Evolutionary conservation across 2,888 invertebrate species (phyloP), one percentile per base, ranked within the genome.

Genomic region (Palloptera scutellata): DNA sequence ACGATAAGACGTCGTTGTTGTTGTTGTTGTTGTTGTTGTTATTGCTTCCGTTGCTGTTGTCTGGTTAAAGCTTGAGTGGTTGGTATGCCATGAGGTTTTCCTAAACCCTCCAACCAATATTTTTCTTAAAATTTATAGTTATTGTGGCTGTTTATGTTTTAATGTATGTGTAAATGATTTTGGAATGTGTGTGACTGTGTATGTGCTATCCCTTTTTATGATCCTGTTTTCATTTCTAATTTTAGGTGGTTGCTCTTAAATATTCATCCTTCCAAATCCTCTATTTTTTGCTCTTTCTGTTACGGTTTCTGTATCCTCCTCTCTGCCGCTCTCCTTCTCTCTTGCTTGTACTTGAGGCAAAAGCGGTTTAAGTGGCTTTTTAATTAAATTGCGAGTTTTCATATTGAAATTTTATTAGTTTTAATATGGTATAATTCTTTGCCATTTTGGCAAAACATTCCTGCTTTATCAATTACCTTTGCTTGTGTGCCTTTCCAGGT

Each of bases 401-500:
- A 67, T 68, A 68, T 70, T 68, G 66, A 68, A 68, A 73, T 72
- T 73, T 72, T 67, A 73, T 72, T 73, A 72, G 64, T 65, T 67
- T 68, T 52, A 52, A 67, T 58, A 61, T 52, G n/a, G n/a, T n/a
- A n/a, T n/a, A 17, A 52, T 64, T 68, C 64, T 58, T 62, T 55
- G 64, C 11, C 40, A 53, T 45, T 53, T 52, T 61, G 10, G 17
- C 17, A 15, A 64, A 41, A 40, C 54, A 51, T 17, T 40, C 5
- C 10, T 42, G 1, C 17, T 64, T 40, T n/a, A 9, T 68, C 70
- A 62, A 66, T 70, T 30, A 81, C 78, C 78, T 78, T 80, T 79
- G 52, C 52, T 76, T 5, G 77, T 76, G 65, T 79, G 81, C 73
- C 82, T 78, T 67, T 82, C 82, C 80, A 82, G 71, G 73, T 76